Conservation (phyloP, 2,113 vertebrate species). For the Saguinus midas region DNA sequence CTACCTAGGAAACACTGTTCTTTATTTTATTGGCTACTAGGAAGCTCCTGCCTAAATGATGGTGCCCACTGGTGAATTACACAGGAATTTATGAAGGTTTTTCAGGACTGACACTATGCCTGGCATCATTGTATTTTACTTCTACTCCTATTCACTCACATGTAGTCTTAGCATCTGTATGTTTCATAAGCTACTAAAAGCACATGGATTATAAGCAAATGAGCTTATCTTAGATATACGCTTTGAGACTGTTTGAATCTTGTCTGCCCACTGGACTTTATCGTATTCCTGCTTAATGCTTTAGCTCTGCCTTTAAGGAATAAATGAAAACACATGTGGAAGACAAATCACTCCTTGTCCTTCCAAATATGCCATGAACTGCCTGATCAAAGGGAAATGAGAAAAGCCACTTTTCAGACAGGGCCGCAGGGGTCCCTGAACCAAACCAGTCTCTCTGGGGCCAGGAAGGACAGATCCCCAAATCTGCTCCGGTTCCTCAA, state of each 20-base stretch:
- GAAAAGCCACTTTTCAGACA: constrained; percentile 68
- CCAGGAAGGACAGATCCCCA: constrained; percentile 14
- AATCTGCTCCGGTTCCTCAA: constrained; percentile 32
- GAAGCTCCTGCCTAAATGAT: background rate
- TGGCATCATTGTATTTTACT: background rate
- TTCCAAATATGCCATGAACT: constrained; percentile 65
- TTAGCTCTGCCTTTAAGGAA: constrained; percentile 59
- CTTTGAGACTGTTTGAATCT: constrained; percentile 3
- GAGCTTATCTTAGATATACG: background rate
- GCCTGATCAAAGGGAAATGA: constrained; percentile 73
- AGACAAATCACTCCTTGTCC: constrained; percentile 77
- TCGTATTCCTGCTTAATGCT: background rate
- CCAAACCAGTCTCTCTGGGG: constrained; percentile 53
- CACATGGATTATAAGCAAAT: background rate
- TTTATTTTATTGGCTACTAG: background rate
- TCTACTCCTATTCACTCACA: background rate
- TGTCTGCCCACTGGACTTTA: constrained; percentile 17
- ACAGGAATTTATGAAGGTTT: background rate
- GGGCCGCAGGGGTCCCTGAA: constrained; percentile 53
- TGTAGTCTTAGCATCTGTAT: background rate
- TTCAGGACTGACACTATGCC: background rate
- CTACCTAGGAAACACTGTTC: background rate
- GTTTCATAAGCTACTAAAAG: background rate
- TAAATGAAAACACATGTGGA: constrained; percentile 73
- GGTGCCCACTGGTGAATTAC: background rate